A percentile compares a stretch with the other conserved stretches of the same genome.
phyloP scores from a whole-genome alignment of 1,140 invertebrate genomes.

The Formica selysi region DNA sequence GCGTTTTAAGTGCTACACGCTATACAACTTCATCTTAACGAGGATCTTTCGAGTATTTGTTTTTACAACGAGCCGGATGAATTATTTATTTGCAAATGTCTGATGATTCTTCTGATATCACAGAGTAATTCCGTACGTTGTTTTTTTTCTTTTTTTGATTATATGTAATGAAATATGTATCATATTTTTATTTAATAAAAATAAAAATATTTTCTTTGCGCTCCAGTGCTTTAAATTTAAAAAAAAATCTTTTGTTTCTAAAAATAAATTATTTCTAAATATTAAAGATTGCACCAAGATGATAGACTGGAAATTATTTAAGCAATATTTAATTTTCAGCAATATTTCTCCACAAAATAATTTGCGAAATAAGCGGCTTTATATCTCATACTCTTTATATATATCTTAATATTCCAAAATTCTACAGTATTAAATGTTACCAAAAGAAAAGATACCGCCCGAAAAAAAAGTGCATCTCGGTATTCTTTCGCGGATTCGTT shows the following conservation, averaged over 20 bases:
- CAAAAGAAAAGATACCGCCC: background rate
- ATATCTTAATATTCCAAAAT: slow-evolving; percentile 23
- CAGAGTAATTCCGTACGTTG: background rate
- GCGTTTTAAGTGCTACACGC: slow-evolving; percentile 36
- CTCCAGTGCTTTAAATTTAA: background rate
- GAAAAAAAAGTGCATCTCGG: slow-evolving; percentile 8
- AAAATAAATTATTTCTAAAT: background rate
- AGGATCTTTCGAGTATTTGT: slow-evolving; percentile 52
- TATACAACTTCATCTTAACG: slow-evolving; percentile 42
- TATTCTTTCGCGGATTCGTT: slow-evolving; percentile 28
- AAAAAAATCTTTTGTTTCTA: background rate
- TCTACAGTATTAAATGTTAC: slow-evolving; percentile 11
- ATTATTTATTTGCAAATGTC: slow-evolving; percentile 60
- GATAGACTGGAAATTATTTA: background rate
- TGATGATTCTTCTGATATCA: slow-evolving; percentile 35
- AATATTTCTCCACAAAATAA: background rate
- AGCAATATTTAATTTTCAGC: background rate
- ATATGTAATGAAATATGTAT: background rate
- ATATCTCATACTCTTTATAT: slow-evolving; percentile 8
- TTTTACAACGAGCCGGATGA: slow-evolving; percentile 40
- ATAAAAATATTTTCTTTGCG: background rate
- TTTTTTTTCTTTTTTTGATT: background rate
- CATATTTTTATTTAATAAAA: background rate
- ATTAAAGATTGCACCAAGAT: background rate
- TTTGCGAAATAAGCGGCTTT: background rate